Evolutionary conservation across 2,888 invertebrate genomes (phyloP), one percentile per base, ranked within the genome.

Genomic region (Patella pellucida): DNA sequence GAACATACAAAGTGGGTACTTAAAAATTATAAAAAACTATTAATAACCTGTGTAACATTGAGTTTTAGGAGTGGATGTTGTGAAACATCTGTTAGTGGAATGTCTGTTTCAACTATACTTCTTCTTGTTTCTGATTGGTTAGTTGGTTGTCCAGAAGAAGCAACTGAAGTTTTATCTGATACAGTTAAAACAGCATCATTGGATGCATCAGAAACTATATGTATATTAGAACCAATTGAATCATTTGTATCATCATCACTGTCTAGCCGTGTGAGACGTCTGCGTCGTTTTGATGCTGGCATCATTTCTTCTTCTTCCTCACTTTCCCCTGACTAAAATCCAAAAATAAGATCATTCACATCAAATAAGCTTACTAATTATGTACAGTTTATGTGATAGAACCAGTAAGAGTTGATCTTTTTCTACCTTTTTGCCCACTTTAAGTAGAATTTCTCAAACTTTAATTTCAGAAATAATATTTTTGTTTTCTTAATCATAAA

Each of bases 31-130:
- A 31, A 31, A 41, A 41, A 41, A 5, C 4, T 7, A 5, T 41
- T 41, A 41, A 41, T 41, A 41, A 41, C 41, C 41, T 41, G 41
- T 41, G 41, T 41, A 41, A 41, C 41, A 41, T 41, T 41, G 41
- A 62, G 62, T 62, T 62, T 62, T 62, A 62, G 23, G 15, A 62
- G 19, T 19, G 62, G 62, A 62, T 62, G 62, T 62, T 62, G 19
- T 11, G 62, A 62, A 62, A 62, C 23, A 62, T 62, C 62, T 11
- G 62, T 23, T 23, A 62, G 23, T 23, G 62, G 62, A 5, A 62
- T 9, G 11, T 62, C 62, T 23, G 41, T 7, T 41, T 41, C 41
- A 9, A 41, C 9, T 41, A 41, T 41, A 41, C 41, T 41, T 41
- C 31, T 31, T 31, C 41, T 41, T 7, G 41, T 41, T 41, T 41